These are phyloP conservation scores for Pachycephala philippinensis DNA, from an alignment of 2,113 vertebrate genomes.

Conservation along the genomic window DNA sequence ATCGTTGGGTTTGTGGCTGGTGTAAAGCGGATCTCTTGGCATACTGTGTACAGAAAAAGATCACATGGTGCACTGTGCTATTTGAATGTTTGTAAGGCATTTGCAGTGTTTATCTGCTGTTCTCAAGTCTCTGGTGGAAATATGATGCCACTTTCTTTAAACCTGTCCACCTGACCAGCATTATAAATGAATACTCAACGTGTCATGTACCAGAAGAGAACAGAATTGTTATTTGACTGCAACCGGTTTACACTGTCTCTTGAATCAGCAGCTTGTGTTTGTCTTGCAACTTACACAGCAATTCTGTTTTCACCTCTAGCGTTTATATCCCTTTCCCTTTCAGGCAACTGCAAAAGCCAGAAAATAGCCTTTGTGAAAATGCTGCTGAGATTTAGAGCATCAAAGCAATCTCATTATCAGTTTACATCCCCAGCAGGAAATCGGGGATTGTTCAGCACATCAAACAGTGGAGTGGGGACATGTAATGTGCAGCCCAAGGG, in stretches of 20 bases:
- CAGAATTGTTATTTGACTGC: neutral
- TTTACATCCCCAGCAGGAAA: conserved; percentile 53
- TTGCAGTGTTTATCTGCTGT: neutral
- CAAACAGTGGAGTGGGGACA: neutral
- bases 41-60: neutral
- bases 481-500: conserved; percentile 32
- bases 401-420: conserved; percentile 48
- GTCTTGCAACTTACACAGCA: neutral
- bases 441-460: conserved; percentile 21
- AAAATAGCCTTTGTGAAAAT: conserved; percentile 36
- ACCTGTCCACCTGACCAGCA: neutral
- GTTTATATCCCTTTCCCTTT: conserved; percentile 12
- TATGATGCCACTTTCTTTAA: neutral
- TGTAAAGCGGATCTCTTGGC: neutral
- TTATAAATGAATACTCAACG: neutral
- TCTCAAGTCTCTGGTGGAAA: neutral
- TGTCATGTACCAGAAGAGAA: neutral
- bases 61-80: neutral
- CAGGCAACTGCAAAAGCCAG: neutral
- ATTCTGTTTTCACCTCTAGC: conserved; percentile 1
- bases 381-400: conserved; percentile 14
- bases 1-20: neutral
- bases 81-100: neutral
- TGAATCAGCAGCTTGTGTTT: conserved; percentile 9
- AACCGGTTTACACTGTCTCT: neutral